phyloP scores from a whole-genome alignment of 2,113 vertebrate species.

The Sardina pilchardus region DNA sequence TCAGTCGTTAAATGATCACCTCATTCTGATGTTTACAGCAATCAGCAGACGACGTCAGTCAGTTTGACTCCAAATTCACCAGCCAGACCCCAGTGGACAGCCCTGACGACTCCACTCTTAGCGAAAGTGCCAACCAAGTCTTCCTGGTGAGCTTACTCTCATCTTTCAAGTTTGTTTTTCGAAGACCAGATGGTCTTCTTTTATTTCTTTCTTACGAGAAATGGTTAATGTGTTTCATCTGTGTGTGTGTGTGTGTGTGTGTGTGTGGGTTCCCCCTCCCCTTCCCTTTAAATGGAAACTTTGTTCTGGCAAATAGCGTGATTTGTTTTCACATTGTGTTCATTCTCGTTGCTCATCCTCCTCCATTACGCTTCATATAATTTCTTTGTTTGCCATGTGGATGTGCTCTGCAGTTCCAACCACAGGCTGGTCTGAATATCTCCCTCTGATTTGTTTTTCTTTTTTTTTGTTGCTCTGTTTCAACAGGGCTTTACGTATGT shows the following conservation, averaged over 20 bases:
- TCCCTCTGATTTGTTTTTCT: constrained; percentile 26
- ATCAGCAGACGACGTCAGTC: constrained; percentile 98
- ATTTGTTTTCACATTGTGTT: constrained; percentile 57
- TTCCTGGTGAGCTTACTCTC: constrained; percentile 83
- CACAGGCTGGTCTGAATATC: neutral
- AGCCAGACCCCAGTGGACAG: constrained; percentile 98
- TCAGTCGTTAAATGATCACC: no score
- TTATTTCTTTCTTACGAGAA: constrained; percentile 60
- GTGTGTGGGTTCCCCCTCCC: constrained; percentile 30
- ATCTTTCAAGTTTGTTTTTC: constrained; percentile 17
- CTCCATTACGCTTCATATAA: constrained; percentile 60
- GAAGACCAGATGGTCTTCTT: constrained; percentile 15
- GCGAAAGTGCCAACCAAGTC: constrained; percentile 98
- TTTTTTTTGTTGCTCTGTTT: constrained; percentile 36
- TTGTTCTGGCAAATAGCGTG: constrained; percentile 61
- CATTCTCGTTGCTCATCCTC: constrained; percentile 61
- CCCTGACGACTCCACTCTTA: constrained; percentile 96
- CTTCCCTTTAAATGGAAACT: constrained; percentile 64
- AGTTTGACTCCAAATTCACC: constrained; percentile 99
- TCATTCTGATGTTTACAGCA: constrained; percentile 72
- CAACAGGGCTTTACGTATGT: constrained; percentile 96
- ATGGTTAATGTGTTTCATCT: constrained; percentile 62
- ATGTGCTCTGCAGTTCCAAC: constrained; percentile 30
- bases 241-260: constrained; percentile 56
- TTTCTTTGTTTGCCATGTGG: constrained; percentile 49